These are phyloP conservation scores for Chymomyza procnemis DNA, from an alignment of 2,888 invertebrate genomes.

Conservation along the genomic window DNA sequence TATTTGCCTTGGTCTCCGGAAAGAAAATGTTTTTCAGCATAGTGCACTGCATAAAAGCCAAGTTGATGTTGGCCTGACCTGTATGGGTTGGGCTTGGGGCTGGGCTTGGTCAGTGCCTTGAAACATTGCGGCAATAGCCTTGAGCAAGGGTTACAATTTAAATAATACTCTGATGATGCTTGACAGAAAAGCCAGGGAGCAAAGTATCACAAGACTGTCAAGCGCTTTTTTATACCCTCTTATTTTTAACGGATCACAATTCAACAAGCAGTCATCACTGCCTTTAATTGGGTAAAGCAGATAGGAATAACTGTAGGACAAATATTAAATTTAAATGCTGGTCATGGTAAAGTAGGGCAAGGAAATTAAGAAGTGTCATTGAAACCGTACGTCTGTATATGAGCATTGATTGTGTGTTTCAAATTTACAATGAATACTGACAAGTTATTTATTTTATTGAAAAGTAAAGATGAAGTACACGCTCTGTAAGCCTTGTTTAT, in stretches of 20 bases:
- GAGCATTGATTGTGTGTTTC: too few species aligned
- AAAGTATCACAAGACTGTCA: background rate
- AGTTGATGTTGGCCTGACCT: background rate
- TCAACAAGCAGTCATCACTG: background rate
- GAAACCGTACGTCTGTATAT: too few species aligned
- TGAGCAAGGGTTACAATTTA: constrained; percentile 65
- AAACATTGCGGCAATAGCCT: constrained; percentile 62
- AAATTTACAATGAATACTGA: too few species aligned
- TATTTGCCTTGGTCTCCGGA: constrained; percentile 57
- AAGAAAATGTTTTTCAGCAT: constrained; percentile 4
- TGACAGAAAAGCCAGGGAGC: too few species aligned
- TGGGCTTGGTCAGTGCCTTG: constrained; percentile 43
- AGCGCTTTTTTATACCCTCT: background rate
- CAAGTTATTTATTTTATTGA: too few species aligned
- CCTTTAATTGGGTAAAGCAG: background rate
- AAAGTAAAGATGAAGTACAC: too few species aligned
- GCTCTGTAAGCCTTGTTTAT: too few species aligned
- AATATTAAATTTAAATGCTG: background rate
- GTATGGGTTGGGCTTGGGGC: background rate
- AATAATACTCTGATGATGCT: constrained; percentile 24
- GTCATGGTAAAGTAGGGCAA: background rate
- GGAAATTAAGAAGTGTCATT: background rate
- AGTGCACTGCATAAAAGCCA: background rate
- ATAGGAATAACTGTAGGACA: background rate
- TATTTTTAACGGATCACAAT: background rate